Evolutionary conservation across 2,888 invertebrate genomes (phyloP).

Genomic region (Noctua comes): DNA sequence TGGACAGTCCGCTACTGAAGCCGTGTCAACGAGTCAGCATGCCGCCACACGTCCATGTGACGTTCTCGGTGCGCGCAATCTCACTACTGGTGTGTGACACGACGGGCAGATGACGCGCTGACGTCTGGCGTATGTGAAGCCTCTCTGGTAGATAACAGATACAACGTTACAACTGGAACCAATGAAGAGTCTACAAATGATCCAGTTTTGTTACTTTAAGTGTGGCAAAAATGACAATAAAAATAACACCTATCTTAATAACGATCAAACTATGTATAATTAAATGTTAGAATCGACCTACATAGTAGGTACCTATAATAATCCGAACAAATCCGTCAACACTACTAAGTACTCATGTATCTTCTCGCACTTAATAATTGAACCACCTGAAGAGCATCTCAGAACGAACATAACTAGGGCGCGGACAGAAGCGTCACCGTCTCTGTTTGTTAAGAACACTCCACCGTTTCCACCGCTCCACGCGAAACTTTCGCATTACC

Average conservation of each 20-base stretch:
- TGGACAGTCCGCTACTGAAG: background rate
- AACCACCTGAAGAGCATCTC: constrained; percentile 25
- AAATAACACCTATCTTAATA: background rate
- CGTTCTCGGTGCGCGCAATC: constrained; percentile 8
- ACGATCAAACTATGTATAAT: background rate
- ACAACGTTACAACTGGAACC: background rate
- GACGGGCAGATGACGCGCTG: background rate
- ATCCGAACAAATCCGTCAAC: background rate
- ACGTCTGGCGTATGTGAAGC: background rate
- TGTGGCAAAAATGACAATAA: background rate
- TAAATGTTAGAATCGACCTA: background rate
- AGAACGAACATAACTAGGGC: background rate
- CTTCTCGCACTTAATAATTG: constrained; percentile 31
- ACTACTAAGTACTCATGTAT: constrained; percentile 1
- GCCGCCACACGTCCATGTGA: constrained; percentile 7
- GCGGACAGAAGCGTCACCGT: background rate
- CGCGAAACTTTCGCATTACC: constrained; percentile 61
- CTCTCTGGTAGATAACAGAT: too few species aligned
- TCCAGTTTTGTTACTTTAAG: background rate
- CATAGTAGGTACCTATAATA: background rate
- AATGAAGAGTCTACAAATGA: background rate
- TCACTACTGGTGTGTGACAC: constrained; percentile 26
- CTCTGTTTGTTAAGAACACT: constrained; percentile 21
- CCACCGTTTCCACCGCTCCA: constrained; percentile 20
- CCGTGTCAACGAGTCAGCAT: constrained; percentile 14